These are phyloP conservation scores for Gobio gobio DNA, from an alignment of 2,113 vertebrate species.

Conservation along the genomic window DNA sequence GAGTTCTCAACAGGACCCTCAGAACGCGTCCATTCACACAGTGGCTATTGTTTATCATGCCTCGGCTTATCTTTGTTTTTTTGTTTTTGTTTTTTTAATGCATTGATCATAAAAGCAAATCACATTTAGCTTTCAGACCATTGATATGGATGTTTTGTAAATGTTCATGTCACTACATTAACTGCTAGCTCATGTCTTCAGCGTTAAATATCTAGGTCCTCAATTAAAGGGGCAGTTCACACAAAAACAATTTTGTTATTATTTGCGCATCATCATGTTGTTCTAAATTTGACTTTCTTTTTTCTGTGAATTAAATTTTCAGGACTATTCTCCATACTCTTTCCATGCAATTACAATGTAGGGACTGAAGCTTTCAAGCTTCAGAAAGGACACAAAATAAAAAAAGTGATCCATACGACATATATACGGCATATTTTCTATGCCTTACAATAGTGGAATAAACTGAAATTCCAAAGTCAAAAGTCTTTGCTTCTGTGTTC, in stretches of 20 bases:
- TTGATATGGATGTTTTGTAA: conserved; percentile 49
- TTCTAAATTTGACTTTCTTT: not conserved
- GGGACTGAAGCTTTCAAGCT: not conserved
- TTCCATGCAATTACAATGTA: not conserved
- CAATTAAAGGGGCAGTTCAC: not conserved
- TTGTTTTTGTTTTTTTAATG: not conserved
- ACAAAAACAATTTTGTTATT: not conserved
- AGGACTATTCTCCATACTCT: not conserved
- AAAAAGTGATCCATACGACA: not conserved
- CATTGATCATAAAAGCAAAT: not conserved
- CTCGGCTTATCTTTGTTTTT: not conserved
- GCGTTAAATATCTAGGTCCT: conserved; percentile 9
- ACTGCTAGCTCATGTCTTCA: conserved; percentile 19
- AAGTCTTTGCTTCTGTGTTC: not conserved
- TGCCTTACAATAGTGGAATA: not conserved
- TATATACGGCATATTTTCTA: not conserved
- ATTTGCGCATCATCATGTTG: not conserved
- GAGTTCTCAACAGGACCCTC: conserved; percentile 56
- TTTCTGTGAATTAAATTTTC: not conserved
- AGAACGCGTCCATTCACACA: conserved; percentile 48
- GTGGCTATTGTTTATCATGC: conserved; percentile 8
- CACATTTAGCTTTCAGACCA: not conserved
- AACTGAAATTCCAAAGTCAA: not conserved
- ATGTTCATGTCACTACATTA: conserved; percentile 12
- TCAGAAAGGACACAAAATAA: not conserved